Percentiles rank a stretch among this genome's conserved stretches.
phyloP scores from a whole-genome alignment of 2,888 invertebrate genomes.

The Parasteatoda lunata region DNA sequence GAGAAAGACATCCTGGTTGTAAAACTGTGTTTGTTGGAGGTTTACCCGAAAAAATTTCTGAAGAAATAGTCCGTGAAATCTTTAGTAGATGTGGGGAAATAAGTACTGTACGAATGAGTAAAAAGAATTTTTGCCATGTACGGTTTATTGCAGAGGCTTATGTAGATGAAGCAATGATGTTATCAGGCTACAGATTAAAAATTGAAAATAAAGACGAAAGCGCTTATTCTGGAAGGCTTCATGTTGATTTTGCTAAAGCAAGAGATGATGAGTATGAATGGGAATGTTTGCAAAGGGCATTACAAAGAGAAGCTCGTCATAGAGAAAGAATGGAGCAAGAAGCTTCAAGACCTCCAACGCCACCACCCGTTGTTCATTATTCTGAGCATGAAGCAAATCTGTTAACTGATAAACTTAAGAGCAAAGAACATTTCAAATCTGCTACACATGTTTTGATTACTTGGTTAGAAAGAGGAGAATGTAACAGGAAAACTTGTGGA shows the following conservation, averaged over 20 bases:
- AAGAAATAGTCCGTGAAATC: constrained; percentile 90
- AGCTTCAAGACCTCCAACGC: constrained; percentile 83
- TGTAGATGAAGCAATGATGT: constrained; percentile 90
- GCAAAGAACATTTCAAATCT: constrained; percentile 71
- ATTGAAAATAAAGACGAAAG: constrained; percentile 77
- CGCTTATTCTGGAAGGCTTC: constrained; percentile 87
- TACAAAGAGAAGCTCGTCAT: constrained; percentile 86
- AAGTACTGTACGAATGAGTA: constrained; percentile 89
- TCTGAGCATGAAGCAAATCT: constrained; percentile 85
- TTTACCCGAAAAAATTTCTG: constrained; percentile 91
- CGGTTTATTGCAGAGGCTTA: constrained; percentile 89
- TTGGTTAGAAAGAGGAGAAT: constrained; percentile 96
- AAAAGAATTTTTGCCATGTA: constrained; percentile 96
- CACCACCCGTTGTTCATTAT: constrained; percentile 89
- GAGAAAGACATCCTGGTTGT: constrained; percentile 91
- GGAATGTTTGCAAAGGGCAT: constrained; percentile 88
- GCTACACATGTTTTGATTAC: constrained; percentile 87
- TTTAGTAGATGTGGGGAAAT: constrained; percentile 94
- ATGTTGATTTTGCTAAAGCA: constrained; percentile 96
- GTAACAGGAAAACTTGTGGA: constrained; percentile 91
- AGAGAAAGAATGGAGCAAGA: constrained; percentile 83
- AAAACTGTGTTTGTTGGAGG: constrained; percentile 96
- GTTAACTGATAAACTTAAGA: constrained; percentile 86
- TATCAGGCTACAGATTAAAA: constrained; percentile 80
- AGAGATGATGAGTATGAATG: constrained; percentile 96